Evolutionary conservation across 2,888 invertebrate species (phyloP).

Genomic region (Apodemia duryi): DNA sequence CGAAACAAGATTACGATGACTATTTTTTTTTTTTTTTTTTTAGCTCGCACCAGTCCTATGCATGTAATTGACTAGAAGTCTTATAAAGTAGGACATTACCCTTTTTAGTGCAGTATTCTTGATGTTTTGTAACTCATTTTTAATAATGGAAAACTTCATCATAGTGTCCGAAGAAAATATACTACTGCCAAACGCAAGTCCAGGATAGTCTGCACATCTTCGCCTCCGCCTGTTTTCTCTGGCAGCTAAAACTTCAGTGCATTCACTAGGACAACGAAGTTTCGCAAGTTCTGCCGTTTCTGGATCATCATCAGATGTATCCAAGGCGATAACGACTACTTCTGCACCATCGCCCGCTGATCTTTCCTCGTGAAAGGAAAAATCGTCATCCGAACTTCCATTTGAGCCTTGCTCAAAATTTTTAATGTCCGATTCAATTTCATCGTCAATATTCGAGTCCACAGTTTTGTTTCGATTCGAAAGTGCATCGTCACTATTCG

Average conservation of each 20-base stretch:
- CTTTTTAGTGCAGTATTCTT: constrained; percentile 97
- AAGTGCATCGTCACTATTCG: constrained; percentile 78
- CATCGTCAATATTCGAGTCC: constrained; percentile 62
- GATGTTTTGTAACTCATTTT: constrained; percentile 98
- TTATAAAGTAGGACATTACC: constrained; percentile 85
- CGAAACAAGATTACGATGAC: too few species aligned
- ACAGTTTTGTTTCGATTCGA: constrained; percentile 66
- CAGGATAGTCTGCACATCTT: constrained; percentile 95
- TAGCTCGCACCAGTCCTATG: constrained; percentile 50
- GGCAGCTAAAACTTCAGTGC: constrained; percentile 92
- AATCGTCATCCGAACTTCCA: constrained; percentile 66
- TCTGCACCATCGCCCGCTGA: constrained; percentile 72
- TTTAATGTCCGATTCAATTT: constrained; percentile 59
- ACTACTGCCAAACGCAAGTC: constrained; percentile 93
- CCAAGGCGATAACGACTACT: constrained; percentile 49
- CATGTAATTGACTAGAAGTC: constrained; percentile 52
- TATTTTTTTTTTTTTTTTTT: too few species aligned
- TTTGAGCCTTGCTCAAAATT: constrained; percentile 52
- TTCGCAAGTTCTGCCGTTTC: constrained; percentile 90
- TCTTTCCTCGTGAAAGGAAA: constrained; percentile 64
- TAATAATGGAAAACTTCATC: constrained; percentile 98
- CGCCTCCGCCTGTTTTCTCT: constrained; percentile 87
- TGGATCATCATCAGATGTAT: constrained; percentile 83
- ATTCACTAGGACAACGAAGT: constrained; percentile 92
- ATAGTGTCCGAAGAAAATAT: constrained; percentile 97